phyloP scores from a whole-genome alignment of 2,113 vertebrate species.

The Electrona antarctica region DNA sequence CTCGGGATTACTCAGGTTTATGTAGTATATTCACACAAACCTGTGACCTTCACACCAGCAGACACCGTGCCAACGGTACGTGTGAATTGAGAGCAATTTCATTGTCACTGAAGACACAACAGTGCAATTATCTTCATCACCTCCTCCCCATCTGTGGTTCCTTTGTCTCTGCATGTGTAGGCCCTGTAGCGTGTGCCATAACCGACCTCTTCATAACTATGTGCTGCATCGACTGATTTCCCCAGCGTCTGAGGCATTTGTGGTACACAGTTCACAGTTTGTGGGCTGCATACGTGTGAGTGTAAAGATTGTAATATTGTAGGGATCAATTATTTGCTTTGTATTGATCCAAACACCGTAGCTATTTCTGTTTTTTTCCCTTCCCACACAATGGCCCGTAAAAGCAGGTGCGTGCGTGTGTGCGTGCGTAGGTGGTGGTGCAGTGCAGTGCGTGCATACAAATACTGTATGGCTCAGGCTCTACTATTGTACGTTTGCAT shows the following conservation, averaged over 20 bases:
- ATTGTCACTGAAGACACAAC: constrained; percentile 41
- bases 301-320: background rate
- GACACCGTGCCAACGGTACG: background rate
- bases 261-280: constrained; percentile 28
- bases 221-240: constrained; percentile 49
- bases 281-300: background rate
- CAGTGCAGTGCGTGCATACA: constrained; percentile 17
- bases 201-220: constrained; percentile 51
- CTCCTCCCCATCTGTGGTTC: constrained; percentile 35
- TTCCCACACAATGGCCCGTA: background rate
- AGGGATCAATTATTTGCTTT: constrained; percentile 36
- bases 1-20: too few species aligned
- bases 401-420: constrained; percentile 8
- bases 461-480: constrained; percentile 1
- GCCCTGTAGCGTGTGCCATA: constrained; percentile 34
- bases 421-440: background rate
- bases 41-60: constrained; percentile 18
- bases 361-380: background rate
- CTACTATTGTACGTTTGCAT: background rate
- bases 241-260: constrained; percentile 39
- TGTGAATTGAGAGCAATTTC: constrained; percentile 30
- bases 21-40: background rate
- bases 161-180: constrained; percentile 32
- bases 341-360: background rate
- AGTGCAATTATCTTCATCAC: constrained; percentile 44